These are phyloP conservation scores for Danaus chrysippus DNA, from an alignment of 2,888 invertebrate species.

Conservation along the genomic window DNA sequence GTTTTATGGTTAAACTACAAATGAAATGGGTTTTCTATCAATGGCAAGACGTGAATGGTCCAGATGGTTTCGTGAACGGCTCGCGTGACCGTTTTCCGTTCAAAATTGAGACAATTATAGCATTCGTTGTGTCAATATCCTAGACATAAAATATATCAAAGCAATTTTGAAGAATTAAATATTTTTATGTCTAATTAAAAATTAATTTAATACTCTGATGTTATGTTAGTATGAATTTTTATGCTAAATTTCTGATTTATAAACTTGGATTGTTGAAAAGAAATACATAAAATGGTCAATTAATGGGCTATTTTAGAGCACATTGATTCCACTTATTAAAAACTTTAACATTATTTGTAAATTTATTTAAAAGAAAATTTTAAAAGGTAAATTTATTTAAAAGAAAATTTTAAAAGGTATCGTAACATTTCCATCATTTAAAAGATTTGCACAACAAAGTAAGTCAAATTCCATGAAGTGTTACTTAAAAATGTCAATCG, in stretches of 20 bases:
- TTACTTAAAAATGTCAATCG: constrained; percentile 5
- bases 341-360: too few relatives aligned
- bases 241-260: constrained; percentile 5
- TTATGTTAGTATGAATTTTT: constrained; percentile 11
- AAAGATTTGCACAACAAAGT: too few relatives aligned
- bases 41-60: constrained; percentile 41
- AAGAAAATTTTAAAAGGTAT: too few relatives aligned
- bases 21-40: constrained; percentile 27
- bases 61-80: constrained; percentile 34
- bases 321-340: too few relatives aligned
- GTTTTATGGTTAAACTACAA: constrained; percentile 38
- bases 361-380: too few relatives aligned
- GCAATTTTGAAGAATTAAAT: constrained; percentile 20
- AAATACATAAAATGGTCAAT: not conserved
- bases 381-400: too few relatives aligned
- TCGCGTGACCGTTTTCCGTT: constrained; percentile 40
- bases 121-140: constrained; percentile 29
- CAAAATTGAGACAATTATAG: constrained; percentile 17
- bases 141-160: constrained; percentile 24
- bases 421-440: too few relatives aligned
- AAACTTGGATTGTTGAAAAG: not conserved
- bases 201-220: constrained; percentile 15
- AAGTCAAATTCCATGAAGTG: not conserved
- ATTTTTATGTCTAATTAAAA: constrained; percentile 13
- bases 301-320: not conserved